Base-by-base conservation (phyloP, 2,888 invertebrate genomes). In the Noctua janthe region DNA sequence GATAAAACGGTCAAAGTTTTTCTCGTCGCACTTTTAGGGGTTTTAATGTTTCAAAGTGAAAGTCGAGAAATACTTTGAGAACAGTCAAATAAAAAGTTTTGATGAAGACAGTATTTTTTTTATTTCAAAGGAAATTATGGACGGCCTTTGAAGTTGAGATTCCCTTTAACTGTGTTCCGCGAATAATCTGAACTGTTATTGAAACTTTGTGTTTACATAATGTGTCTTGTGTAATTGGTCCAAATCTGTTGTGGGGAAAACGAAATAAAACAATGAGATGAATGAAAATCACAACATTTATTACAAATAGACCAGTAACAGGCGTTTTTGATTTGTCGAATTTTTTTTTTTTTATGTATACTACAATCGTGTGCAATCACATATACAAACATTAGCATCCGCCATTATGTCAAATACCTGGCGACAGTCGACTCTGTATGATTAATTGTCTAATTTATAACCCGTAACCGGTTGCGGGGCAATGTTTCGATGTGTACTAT, bases 391-490 rank as follows among this genome's bases (percentile, higher is more conserved):
- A 43, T 74, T 59, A 3, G 6, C 39, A 59, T 64, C 71, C 74
- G 47, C 64, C 29, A 69, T 62, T 78, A 47, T 56, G 72, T 70
- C 51, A 71, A 83, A 80, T 49, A 54, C 66, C 77, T 59, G 84
- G 43, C 43, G 82, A 83, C 81, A 86, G 69, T 59, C 59, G 56
- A 80, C 73, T 77, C 80, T 72, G 76, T 79, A 83, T 83, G 85
- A 89, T 90, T 87, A 90, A 90, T 87, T 80, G 84, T 85, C 86
- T 88, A 88, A 90, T 90, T 86, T 88, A 90, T 90, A 86, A 87
- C 88, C 81, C 71, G 80, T 73, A 76, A 75, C 82, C 80, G 78
- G 83, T 84, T 79, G 87, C 74, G 72, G 35, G 64, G 77, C 79
- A 78, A 89, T 83, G 71, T 82, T 88, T 88, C 71, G 83, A 86